Base-by-base conservation (phyloP, 1,140 invertebrate genomes). In the Drosophila elegans region DNA sequence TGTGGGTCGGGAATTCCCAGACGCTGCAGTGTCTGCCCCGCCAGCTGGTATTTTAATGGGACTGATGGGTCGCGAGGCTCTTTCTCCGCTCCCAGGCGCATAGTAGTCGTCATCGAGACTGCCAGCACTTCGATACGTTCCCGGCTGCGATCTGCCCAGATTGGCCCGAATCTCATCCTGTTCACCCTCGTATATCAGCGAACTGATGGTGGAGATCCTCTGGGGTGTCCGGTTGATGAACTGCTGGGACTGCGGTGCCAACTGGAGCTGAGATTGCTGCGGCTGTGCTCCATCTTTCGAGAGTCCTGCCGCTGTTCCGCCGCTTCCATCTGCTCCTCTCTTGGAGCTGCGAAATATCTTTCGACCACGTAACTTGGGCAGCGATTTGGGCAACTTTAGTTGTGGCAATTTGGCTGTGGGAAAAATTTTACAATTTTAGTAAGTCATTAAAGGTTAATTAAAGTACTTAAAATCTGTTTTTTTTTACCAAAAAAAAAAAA, bases 71-170 rank as follows among this genome's bases (percentile, higher is more conserved):
- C 75, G 75, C 7, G 80, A 85, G 25, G 42, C 66, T 11, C 76
- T 45, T 2, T 55, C 48, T 4, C 61, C 53, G 27, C 44, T 48
- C 27, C 66, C 81, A 16, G 83, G 80, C 0, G 84, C 84, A 71
- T 89, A 88, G 54, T 76, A 90, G n/a, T 90, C 90, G 10, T 91
- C 90, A 5, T 91, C 86, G 5, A 91, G 68, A 41, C 90, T 91
- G 12, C 74, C 80, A 1, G 90, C 90, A 51, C 90, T 91, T 38
- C 90, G 53, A 16, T 91, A 91, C 0, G 68, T 90, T 39, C 44
- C 59, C 21, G 74, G 59, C 38, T 78, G 49, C 44, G 45, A 34
- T 9, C 44, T 48, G 21, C 29, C 44, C 36, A 29, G 54, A 13
- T 25, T 7, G 10, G 34, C 53, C 38, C 11, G 25, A 5, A 25